Evolutionary conservation across 2,113 vertebrate species (phyloP).

Genomic region (Callospermophilus lateralis): DNA sequence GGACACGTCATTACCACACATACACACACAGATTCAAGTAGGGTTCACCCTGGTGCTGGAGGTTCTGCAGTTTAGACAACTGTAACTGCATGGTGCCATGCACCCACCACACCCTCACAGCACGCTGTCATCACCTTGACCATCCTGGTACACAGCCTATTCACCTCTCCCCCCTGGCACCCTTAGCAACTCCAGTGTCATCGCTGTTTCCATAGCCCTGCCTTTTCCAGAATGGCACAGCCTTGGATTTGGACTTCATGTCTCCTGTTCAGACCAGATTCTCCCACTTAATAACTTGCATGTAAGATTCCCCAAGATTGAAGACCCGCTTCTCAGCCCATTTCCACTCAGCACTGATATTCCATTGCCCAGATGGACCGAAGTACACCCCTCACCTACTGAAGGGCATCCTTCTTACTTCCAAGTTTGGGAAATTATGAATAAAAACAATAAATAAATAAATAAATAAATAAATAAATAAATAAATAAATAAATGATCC

Average conservation of each 20-base stretch:
- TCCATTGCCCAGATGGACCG: not conserved
- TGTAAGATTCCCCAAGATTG: not conserved
- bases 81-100: too few species aligned
- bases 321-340: too few species aligned
- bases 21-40: not conserved
- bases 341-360: too few species aligned
- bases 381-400: not conserved
- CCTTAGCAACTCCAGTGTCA: too few species aligned
- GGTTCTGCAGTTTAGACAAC: not conserved
- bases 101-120: not conserved
- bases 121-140: too few species aligned
- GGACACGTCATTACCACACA: not conserved
- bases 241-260: not conserved
- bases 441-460: not conserved
- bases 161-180: not conserved
- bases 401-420: not conserved
- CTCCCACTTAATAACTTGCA: not conserved
- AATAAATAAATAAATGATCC: too few species aligned
- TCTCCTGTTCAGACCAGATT: not conserved
- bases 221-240: not conserved
- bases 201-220: not conserved
- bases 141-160: not conserved
- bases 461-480: too few species aligned
- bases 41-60: too few species aligned
- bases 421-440: not conserved